A percentile compares a stretch with the other conserved stretches of the same genome.
phyloP scores from a whole-genome alignment of 2,888 invertebrate genomes.

The Eugnorisma glareosa region DNA sequence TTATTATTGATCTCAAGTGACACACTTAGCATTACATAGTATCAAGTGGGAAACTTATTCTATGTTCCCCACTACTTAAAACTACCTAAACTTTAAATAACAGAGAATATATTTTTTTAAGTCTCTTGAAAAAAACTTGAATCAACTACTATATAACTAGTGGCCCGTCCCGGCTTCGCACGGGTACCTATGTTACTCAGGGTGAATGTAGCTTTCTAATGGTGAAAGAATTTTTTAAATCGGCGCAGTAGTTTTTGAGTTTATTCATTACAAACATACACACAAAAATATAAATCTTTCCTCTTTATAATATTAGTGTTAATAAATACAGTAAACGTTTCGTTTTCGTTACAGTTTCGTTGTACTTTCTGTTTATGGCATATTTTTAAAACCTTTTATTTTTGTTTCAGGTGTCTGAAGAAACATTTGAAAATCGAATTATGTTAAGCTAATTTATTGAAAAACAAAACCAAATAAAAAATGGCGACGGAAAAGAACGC shows the following conservation, averaged over 20 bases:
- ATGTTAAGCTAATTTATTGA: conserved; percentile 58
- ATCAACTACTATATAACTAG: too few species aligned
- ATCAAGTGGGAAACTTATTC: not conserved
- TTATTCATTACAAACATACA: too few species aligned
- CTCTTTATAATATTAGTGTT: too few species aligned
- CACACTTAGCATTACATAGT: not conserved
- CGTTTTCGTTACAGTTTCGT: too few species aligned
- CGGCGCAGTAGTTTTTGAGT: too few species aligned
- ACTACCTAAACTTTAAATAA: not conserved
- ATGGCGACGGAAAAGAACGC: conserved; percentile 79
- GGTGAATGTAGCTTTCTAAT: too few species aligned
- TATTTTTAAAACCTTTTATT: not conserved
- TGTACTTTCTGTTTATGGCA: not conserved
- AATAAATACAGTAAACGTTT: too few species aligned
- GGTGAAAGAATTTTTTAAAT: too few species aligned
- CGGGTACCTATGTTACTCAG: too few species aligned
- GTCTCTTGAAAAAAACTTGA: not conserved
- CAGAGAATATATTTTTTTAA: too few species aligned
- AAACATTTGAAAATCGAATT: conserved; percentile 38
- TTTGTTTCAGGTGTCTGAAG: conserved; percentile 56
- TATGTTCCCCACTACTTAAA: not conserved
- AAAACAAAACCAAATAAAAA: conserved; percentile 55
- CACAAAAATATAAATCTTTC: too few species aligned
- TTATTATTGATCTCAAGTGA: conserved; percentile 10
- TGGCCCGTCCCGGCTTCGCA: too few species aligned